These are phyloP conservation scores for Pterocles burchelli DNA, from an alignment of 2,113 vertebrate species.

Conservation along the genomic window DNA sequence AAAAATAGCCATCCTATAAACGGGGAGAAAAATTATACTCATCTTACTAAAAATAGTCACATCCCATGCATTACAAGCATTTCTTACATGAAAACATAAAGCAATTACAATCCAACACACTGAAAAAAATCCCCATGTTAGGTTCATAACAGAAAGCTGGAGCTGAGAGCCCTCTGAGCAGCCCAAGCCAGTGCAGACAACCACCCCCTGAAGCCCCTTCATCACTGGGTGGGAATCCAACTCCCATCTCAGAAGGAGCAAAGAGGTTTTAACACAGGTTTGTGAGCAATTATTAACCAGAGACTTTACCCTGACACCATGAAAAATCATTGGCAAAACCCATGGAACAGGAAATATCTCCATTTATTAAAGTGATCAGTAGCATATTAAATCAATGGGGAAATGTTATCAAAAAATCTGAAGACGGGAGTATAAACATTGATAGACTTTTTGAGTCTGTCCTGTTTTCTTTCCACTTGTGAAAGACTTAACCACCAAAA, in stretches of 20 bases:
- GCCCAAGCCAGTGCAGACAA: background rate
- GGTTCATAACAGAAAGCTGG: background rate
- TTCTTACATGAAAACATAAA: background rate
- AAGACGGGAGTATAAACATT: background rate
- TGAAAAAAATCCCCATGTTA: background rate
- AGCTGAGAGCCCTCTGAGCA: background rate
- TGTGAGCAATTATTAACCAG: background rate
- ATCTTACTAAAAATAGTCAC: constrained; percentile 17
- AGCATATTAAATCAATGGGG: background rate
- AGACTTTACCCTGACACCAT: background rate
- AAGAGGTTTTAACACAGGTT: background rate
- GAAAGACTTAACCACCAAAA: background rate
- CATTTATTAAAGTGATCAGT: background rate
- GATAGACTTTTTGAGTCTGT: background rate
- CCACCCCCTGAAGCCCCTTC: background rate
- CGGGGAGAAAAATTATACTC: constrained; percentile 39
- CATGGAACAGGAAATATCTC: accelerated
- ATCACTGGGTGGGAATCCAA: background rate
- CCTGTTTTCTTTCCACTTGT: background rate
- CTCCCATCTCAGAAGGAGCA: background rate
- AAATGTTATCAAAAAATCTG: background rate
- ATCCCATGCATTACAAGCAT: background rate
- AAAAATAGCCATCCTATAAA: constrained; percentile 90
- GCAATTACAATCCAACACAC: background rate
- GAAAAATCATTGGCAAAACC: background rate